These are phyloP conservation scores for Rhynchonycteris naso DNA, from an alignment of 2,797 vertebrate species.

Conservation along the genomic window DNA sequence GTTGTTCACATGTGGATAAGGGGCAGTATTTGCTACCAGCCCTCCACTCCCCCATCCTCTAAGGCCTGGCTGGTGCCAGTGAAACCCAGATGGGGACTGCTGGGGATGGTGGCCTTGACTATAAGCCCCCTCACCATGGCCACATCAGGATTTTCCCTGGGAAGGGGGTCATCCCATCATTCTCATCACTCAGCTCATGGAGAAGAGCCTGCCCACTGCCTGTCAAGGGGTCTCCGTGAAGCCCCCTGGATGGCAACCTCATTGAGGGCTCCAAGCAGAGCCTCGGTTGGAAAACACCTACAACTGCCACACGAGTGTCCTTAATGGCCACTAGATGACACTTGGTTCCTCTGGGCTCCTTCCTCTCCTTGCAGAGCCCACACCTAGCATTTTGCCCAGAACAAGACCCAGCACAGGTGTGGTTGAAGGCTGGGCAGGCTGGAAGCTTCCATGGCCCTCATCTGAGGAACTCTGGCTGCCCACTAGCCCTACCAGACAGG, in stretches of 20 bases:
- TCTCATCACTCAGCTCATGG: no score
- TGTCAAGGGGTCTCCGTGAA: background rate
- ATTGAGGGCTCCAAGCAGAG: background rate
- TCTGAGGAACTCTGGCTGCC: background rate
- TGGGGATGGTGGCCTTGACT: accelerated
- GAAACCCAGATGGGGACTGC: background rate
- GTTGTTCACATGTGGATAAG: accelerated
- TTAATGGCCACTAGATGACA: background rate
- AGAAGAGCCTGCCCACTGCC: background rate
- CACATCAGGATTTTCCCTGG: background rate
- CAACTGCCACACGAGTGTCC: accelerated
- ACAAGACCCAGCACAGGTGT: accelerated
- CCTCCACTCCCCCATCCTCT: no score
- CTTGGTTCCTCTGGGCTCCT: background rate
- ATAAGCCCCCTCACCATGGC: background rate
- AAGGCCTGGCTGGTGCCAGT: background rate
- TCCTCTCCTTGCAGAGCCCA: background rate
- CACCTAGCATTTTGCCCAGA: background rate
- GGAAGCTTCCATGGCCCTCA: background rate
- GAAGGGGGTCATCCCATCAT: accelerated
- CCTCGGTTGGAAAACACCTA: background rate
- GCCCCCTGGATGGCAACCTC: background rate
- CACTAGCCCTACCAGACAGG: background rate
- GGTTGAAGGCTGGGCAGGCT: accelerated
- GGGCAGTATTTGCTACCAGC: accelerated